A percentile compares a stretch with the other conserved stretches of the same genome.
These are phyloP conservation scores for Acanthiza pusilla DNA, from an alignment of 2,797 vertebrate species.

Conservation along the genomic window DNA sequence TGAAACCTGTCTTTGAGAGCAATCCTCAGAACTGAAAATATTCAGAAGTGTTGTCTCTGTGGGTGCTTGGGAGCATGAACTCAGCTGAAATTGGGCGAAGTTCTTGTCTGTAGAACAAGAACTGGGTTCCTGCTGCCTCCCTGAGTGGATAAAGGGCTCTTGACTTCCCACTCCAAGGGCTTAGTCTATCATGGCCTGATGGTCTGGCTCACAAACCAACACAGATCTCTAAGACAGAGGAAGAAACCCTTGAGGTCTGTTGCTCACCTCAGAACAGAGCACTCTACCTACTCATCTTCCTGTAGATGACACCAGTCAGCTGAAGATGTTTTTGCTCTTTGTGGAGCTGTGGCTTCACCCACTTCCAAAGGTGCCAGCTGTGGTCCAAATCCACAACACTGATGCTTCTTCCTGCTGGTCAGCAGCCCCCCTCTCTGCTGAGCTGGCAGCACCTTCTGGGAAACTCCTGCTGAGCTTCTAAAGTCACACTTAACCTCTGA, in stretches of 20 bases:
- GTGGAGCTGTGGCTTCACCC: background rate
- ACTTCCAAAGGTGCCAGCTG: background rate
- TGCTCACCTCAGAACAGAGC: background rate
- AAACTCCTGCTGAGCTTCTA: background rate
- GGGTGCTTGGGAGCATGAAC: background rate
- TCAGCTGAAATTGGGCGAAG: background rate
- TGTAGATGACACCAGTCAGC: background rate
- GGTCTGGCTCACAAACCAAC: background rate
- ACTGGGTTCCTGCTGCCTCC: background rate
- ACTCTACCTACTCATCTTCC: background rate
- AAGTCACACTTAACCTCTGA: constrained; percentile 21
- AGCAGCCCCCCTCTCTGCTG: background rate
- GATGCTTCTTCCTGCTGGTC: background rate
- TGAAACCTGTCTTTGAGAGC: background rate
- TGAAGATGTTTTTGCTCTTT: background rate
- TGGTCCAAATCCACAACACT: background rate
- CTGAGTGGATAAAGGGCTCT: background rate
- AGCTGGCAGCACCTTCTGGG: background rate
- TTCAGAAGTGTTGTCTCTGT: background rate
- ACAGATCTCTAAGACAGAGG: background rate
- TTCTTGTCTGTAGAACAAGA: background rate
- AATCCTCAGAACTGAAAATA: background rate
- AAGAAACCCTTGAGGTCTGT: background rate
- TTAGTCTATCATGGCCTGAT: background rate
- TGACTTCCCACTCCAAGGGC: background rate